Evolutionary conservation across 2,113 vertebrate species (phyloP), one percentile per base, ranked within the genome.

Genomic region (Ochotona princeps): DNA sequence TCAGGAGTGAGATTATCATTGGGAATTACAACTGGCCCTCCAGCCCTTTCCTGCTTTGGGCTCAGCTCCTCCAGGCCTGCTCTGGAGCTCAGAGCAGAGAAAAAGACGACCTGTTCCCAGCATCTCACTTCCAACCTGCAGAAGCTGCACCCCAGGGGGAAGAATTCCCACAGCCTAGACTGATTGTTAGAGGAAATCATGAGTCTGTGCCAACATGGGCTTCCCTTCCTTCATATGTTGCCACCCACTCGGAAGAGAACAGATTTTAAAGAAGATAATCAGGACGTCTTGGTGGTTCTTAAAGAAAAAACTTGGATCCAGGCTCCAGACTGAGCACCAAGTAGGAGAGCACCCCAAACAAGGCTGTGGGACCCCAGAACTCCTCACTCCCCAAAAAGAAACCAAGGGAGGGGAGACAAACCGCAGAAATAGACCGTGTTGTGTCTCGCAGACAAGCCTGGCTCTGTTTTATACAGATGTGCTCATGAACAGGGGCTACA

Each of bases 61-160:
- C 3, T 35, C 18, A 25, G 1, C 4, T 23, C 20, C 7, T 49
- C 17, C 0, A 30, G 35, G 2, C 26, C 18, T 26, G 10, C 13
- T n/a, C 47, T 10, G 25, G 63, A 21, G 23, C 8, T 26, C 7
- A 61, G 57, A 23, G 38, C 47, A 51, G 32, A 63, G 8, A n/a
- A 54, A 60, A 60, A 14, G 28, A 51, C 28, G 38, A 38, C 21
- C 73, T 73, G 12, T 30, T 86, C 67, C 21, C 20, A 1, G 8
- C 25, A 18, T 66, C 35, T 30, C 65, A 54, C 51, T 51, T 49
- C 21, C 28, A 57, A 18, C 76, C 57, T 44, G 14, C 65, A 35
- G 66, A 78, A 74, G 20, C 61, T 63, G 51, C 82, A 10, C 51
- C 63, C 51, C 20, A 10, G 69, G 20, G 2, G 4, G 9, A 51